Conservation (phyloP, 2,797 vertebrate genomes). For the Xenopus petersii region DNA sequence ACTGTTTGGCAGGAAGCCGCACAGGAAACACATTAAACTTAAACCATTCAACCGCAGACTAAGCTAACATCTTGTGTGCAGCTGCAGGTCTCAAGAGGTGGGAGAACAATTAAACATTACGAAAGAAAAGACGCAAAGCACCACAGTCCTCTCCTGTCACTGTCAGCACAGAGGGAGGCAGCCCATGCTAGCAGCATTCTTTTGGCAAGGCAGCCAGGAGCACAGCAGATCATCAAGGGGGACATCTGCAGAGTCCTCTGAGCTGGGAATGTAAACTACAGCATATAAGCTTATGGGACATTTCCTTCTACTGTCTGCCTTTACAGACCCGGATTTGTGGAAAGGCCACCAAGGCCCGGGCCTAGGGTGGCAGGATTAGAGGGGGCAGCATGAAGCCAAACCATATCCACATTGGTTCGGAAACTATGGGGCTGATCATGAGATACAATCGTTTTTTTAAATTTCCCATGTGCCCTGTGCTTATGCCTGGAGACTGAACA, state of each 20-base stretch:
- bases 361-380: too few species aligned
- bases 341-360: too few species aligned
- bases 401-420: too few species aligned
- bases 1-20: slow-evolving; percentile 38
- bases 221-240: neutral
- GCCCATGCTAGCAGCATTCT: neutral
- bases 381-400: too few species aligned
- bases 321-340: too few species aligned
- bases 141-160: slow-evolving; percentile 7
- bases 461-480: too few species aligned
- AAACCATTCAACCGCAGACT: slow-evolving; percentile 42
- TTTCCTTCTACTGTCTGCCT: too few species aligned
- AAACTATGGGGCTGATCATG: too few species aligned
- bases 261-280: too few species aligned
- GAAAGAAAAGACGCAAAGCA: neutral
- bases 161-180: slow-evolving; percentile 3
- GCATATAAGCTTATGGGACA: too few species aligned
- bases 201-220: neutral
- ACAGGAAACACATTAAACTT: slow-evolving; percentile 44
- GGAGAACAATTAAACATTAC: slow-evolving; percentile 35
- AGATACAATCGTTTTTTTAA: too few species aligned
- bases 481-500: too few species aligned
- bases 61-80: slow-evolving; percentile 46
- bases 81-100: slow-evolving; percentile 37
- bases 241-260: neutral